Evolutionary conservation across 1,140 invertebrate genomes (phyloP), one percentile per base, ranked within the genome.

Genomic region (Lerema accius): DNA sequence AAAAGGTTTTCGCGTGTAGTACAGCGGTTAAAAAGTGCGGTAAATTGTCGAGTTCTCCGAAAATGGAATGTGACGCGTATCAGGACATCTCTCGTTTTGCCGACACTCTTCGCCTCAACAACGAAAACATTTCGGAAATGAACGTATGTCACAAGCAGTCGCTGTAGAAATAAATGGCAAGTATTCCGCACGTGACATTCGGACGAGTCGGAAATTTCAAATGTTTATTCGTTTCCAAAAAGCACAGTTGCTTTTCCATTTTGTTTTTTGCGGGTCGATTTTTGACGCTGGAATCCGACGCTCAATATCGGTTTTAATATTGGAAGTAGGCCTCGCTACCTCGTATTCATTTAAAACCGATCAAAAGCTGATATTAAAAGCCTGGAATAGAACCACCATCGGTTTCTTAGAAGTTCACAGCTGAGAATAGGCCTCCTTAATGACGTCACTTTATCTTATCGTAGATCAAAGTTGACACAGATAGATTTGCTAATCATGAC

Each of bases 61-160:
- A 62, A 64, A 63, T 46, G 65, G 58, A 67, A 74, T 73, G 66
- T 64, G 65, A 68, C 68, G 61, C 62, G 60, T 73, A 67, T 66
- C 68, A 71, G 63, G 59, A 48, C 61, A 69, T 72, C 60, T 76
- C 63, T 67, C 53, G 61, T 51, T 69, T 39, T 69, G 53, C 26
- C 65, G 55, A 66, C 68, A 70, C 37, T 61, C 48, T 63, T 65
- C 56, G 70, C 42, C 62, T 63, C 45, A 68, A 76, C 71, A 77
- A 79, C 70, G 63, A 73, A 81, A 83, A 77, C 73, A 79, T 85
- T 83, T 72, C 49, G 61, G 71, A 74, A 83, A 80, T 82, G 80
- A 79, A 71, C 59, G 76, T 62, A 61, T 71, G 76, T 74, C 67
- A 74, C 65, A 72, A 64, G 63, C 74, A 78, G 71, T 42, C 67